These are phyloP conservation scores for Cyanoramphus novaezelandiae DNA, from an alignment of 2,113 vertebrate genomes.

Conservation along the genomic window DNA sequence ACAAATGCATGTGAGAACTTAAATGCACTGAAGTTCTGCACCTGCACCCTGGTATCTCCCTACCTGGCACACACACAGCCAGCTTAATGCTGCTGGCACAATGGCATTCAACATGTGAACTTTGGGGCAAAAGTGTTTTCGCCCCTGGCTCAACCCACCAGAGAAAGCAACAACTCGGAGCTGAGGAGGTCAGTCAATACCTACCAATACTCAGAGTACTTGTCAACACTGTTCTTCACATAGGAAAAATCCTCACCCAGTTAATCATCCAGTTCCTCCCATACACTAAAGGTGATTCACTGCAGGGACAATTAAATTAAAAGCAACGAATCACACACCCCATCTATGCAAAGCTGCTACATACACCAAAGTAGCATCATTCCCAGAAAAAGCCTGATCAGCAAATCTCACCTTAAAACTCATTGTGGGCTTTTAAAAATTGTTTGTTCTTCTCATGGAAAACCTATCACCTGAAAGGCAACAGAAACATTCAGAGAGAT, in stretches of 20 bases:
- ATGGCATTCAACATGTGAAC: background rate
- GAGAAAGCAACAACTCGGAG: background rate
- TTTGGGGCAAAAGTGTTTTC: background rate
- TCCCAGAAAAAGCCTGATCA: background rate
- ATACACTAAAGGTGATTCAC: background rate
- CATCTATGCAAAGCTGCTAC: background rate
- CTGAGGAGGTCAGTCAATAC: background rate
- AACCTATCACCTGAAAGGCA: background rate
- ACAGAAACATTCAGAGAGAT: background rate
- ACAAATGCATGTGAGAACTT: background rate
- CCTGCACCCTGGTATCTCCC: background rate
- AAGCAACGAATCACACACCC: background rate
- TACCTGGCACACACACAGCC: background rate
- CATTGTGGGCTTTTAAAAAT: background rate
- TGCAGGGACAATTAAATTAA: constrained; percentile 5
- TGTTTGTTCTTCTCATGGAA: background rate
- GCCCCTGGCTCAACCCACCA: background rate
- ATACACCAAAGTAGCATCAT: constrained; percentile 2
- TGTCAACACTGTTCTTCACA: background rate
- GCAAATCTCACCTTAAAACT: constrained; percentile 22
- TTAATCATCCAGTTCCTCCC: background rate
- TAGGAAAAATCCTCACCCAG: background rate
- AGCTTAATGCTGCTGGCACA: background rate
- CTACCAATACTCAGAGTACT: background rate
- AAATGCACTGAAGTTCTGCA: background rate